Evolutionary conservation across 2,888 invertebrate genomes (phyloP).

Genomic region (Mesoligia furuncula): DNA sequence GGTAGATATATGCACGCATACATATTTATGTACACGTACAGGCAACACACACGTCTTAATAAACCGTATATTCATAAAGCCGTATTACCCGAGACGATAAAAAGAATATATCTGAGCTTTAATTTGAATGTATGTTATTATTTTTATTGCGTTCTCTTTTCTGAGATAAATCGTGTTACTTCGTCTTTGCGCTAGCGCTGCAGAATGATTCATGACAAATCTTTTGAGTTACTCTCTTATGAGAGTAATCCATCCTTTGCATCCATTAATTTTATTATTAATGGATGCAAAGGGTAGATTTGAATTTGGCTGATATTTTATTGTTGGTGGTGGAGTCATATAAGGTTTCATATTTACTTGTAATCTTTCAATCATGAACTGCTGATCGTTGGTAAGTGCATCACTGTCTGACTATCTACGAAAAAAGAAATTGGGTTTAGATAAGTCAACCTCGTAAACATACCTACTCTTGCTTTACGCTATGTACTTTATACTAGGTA

Average conservation of each 20-base stretch:
- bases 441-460: no score
- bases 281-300: neutral
- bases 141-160: slow-evolving; percentile 47
- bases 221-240: slow-evolving; percentile 19
- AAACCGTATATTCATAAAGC: slow-evolving; percentile 52
- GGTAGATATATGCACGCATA: neutral
- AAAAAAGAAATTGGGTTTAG: neutral
- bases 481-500: no score
- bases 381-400: neutral
- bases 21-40: neutral
- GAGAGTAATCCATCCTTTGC: no score
- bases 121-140: slow-evolving; percentile 62
- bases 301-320: neutral
- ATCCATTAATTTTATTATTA: no score
- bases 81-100: slow-evolving; percentile 50
- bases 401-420: neutral
- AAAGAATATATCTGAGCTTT: slow-evolving; percentile 53
- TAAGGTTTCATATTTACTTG: neutral
- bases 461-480: no score
- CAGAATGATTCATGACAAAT: slow-evolving; percentile 46
- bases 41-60: slow-evolving; percentile 12
- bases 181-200: slow-evolving; percentile 7
- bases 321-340: neutral
- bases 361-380: neutral
- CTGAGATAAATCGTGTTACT: slow-evolving; percentile 44